Conservation (phyloP, 2,113 vertebrate species). For the Spilogale gracilis region DNA sequence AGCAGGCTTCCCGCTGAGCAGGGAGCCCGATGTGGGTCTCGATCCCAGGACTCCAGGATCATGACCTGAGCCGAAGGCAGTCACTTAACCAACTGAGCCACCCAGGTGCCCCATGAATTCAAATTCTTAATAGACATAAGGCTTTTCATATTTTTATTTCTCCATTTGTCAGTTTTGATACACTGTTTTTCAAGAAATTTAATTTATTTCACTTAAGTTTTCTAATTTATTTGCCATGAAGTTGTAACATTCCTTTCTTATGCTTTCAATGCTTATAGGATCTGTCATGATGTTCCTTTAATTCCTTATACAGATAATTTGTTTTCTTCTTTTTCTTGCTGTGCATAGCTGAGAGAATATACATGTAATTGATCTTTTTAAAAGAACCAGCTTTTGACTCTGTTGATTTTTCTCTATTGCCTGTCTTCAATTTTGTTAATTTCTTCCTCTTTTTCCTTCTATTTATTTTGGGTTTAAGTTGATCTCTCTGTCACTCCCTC, state of each 20-base stretch:
- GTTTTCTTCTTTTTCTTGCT: conserved; percentile 9
- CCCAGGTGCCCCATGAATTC: neutral
- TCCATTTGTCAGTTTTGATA: conserved; percentile 27
- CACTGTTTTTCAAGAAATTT: neutral
- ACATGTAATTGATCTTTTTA: neutral
- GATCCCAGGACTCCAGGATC: no score
- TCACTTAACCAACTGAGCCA: no score
- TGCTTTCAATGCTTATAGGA: neutral
- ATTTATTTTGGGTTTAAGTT: neutral
- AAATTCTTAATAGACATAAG: neutral
- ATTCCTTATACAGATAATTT: neutral
- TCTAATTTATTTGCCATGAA: neutral
- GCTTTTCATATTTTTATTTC: neutral
- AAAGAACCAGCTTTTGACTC: neutral
- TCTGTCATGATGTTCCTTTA: neutral
- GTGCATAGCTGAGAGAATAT: neutral
- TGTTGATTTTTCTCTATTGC: neutral
- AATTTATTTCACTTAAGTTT: neutral
- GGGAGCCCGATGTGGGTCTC: no score
- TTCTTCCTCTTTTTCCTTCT: neutral
- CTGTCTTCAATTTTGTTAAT: neutral
- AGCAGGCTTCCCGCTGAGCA: no score
- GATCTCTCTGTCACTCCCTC: neutral
- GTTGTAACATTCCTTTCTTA: neutral
- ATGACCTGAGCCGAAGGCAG: no score